These are phyloP conservation scores for Trematomus loennbergii DNA, from an alignment of 2,113 vertebrate genomes.

Conservation along the genomic window DNA sequence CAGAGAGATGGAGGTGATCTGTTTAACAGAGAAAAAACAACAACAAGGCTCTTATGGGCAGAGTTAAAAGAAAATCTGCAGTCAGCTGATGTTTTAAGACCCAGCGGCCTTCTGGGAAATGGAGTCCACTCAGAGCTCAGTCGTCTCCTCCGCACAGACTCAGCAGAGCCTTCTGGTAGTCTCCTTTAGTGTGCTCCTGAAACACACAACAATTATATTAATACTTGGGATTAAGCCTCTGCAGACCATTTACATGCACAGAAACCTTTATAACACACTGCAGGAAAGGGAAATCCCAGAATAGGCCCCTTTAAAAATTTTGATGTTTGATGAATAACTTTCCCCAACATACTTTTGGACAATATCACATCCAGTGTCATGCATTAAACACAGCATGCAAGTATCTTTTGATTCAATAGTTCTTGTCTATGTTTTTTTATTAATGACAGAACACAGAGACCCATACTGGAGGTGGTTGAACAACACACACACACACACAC, in stretches of 20 bases:
- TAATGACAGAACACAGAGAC: no score
- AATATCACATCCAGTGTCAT: no score
- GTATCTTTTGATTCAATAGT: no score
- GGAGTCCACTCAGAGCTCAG: conserved; percentile 74
- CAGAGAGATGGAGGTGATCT: background rate
- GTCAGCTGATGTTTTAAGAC: background rate
- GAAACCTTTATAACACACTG: no score
- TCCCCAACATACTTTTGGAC: no score
- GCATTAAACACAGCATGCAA: no score
- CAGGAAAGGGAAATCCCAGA: no score
- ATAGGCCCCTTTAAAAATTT: no score
- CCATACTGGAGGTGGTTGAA: no score
- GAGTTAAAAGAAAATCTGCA: conserved; percentile 8
- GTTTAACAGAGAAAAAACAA: background rate
- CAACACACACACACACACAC: background rate
- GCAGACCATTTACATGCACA: background rate
- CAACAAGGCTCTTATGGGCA: background rate
- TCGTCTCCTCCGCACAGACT: conserved; percentile 96
- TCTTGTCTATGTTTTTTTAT: no score
- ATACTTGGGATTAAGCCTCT: background rate
- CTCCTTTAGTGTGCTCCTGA: conserved; percentile 97
- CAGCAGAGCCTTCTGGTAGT: conserved; percentile 94
- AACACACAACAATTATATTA: background rate
- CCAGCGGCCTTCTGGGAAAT: conserved; percentile 36
- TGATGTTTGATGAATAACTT: no score